phyloP scores from a whole-genome alignment of 2,797 vertebrate species.

The Diplodus puntazzo region DNA sequence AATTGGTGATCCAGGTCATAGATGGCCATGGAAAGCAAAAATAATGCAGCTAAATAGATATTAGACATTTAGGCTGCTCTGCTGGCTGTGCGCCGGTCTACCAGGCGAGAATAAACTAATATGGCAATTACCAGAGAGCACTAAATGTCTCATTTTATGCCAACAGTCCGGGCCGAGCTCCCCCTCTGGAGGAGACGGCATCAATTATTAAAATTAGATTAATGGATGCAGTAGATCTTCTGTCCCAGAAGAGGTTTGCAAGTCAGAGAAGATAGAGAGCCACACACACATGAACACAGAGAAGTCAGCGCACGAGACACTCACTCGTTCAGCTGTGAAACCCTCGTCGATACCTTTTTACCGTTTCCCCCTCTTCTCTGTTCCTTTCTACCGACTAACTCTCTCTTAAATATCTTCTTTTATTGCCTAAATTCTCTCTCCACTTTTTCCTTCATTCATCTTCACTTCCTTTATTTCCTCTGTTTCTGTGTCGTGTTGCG shows the following conservation, averaged over 20 bases:
- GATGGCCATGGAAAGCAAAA: neutral
- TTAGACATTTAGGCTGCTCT: conserved; percentile 7
- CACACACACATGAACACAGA: neutral
- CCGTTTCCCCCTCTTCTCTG: conserved; percentile 20
- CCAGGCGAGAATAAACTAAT: conserved; percentile 49
- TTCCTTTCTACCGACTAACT: conserved; percentile 9
- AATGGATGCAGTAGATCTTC: conserved; percentile 62
- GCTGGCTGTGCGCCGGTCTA: neutral
- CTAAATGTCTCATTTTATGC: conserved; percentile 58
- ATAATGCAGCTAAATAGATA: conserved; percentile 11
- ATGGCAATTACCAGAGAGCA: conserved; percentile 46
- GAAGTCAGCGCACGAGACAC: conserved; percentile 1
- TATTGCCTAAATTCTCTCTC: neutral
- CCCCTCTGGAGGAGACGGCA: conserved; percentile 55
- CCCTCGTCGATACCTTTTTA: neutral
- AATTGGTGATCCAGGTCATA: neutral
- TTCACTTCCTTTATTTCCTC: neutral
- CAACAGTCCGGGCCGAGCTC: conserved; percentile 46
- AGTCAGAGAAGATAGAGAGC: conserved; percentile 39
- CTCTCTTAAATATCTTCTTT: neutral
- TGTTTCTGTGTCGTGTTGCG: neutral
- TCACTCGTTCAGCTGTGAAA: neutral
- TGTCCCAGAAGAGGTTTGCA: conserved; percentile 56
- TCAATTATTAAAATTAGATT: conserved; percentile 77
- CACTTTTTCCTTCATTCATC: neutral